Base-by-base conservation (phyloP, 1,140 invertebrate genomes). In the Proctacanthus coquilletti region DNA sequence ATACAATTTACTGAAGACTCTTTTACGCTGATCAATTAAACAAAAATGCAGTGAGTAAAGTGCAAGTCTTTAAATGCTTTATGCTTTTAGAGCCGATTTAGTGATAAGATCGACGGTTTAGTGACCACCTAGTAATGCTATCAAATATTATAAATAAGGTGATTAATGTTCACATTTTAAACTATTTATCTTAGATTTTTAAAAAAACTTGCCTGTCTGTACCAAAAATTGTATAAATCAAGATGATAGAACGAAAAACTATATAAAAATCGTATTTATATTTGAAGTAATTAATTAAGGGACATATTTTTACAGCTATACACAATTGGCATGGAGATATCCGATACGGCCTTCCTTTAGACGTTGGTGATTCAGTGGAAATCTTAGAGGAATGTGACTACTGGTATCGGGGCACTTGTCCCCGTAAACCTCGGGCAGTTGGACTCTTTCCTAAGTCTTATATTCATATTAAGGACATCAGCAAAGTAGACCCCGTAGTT, bases 361-460 rank as follows among this genome's bases (percentile, higher is more conserved):
- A 88, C 60, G 86, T 92, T 47, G 87, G 88, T 42, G 87, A 94
- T 52, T 85, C 81, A 9, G 76, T 92, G 4, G 84, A 91, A 52
- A 88, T 93, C 47, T 63, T 86, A 43, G 86, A 92, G 64, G 84
- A 92, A 68, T 87, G 79, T 64, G 69, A 69, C 59, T 76, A 73
- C 21, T 93, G 87, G 87, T 89, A 77, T 56, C 67, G 85, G 47
- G 87, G 87, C n/a, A 84, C 82, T 51, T 58, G 59, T 69, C 72
- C 34, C 73, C 77, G 44, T 75, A 83, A 61, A 81, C 88, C 61
- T 1, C 74, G 82, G 41, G 71, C 77, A 15, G 70, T 83, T 29
- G 86, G 87, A 9, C 83, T 91, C 50, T 93, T 91, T 58, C 87
- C 87, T 25, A 75, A 73, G 40, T 69, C 69, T 40, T 83, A 80